Conservation (phyloP, 2,797 vertebrate genomes). For the Phyllotis vaccarum region DNA sequence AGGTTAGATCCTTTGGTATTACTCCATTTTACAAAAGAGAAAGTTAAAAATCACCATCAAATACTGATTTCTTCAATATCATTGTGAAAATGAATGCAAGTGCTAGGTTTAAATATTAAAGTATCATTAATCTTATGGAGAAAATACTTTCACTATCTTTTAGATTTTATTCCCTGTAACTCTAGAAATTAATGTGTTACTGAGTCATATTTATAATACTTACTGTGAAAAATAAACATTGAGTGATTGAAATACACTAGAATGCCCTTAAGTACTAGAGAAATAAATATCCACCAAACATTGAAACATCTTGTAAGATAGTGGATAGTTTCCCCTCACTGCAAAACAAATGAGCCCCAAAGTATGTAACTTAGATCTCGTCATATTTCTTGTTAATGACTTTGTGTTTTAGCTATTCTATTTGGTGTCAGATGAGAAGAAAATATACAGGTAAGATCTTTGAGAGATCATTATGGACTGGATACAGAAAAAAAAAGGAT, state of each 20-base stretch:
- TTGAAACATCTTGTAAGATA: not conserved
- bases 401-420: not conserved
- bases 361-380: not conserved
- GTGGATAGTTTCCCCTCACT: not conserved
- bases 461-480: not conserved
- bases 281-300: not conserved
- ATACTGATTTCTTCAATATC: not conserved
- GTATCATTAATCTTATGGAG: not conserved
- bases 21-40: not conserved
- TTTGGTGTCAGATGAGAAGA: not conserved
- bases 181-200: not conserved
- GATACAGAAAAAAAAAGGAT: not conserved
- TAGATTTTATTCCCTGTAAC: not conserved
- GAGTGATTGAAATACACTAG: not conserved
- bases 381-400: not conserved
- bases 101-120: not conserved
- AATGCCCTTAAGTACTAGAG: not conserved
- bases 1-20: not conserved
- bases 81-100: too few relatives aligned
- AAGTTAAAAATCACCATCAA: not conserved
- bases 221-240: not conserved
- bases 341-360: not conserved
- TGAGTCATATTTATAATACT: not conserved
- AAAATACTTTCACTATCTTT: not conserved
- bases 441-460: not conserved